Evolutionary conservation across 2,888 invertebrate genomes (phyloP).

Genomic region (Acanthopleura granulata): DNA sequence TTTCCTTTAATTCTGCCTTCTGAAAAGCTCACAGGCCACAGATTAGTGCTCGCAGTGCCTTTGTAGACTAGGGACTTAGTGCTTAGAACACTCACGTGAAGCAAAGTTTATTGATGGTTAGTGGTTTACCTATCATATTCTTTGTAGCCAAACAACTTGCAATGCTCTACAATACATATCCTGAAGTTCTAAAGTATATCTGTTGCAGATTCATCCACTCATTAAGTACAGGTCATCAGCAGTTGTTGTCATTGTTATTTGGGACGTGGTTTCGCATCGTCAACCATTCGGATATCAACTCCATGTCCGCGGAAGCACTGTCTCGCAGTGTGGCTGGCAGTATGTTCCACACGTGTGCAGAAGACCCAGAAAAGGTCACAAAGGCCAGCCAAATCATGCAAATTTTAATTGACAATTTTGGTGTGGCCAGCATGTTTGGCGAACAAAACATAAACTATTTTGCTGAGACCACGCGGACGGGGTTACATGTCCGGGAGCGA

Average conservation of each 20-base stretch:
- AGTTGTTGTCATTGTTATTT: conserved; percentile 92
- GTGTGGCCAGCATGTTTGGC: conserved; percentile 94
- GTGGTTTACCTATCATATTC: too few species aligned
- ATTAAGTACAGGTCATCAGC: conserved; percentile 74
- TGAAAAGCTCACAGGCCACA: too few species aligned
- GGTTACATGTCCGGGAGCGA: conserved; percentile 64
- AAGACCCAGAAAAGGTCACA: conserved; percentile 62
- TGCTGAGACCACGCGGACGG: conserved; percentile 63
- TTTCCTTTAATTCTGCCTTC: too few species aligned
- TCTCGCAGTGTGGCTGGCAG: conserved; percentile 68
- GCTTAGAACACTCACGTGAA: too few species aligned
- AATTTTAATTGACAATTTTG: conserved; percentile 97
- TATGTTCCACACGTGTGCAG: conserved; percentile 68
- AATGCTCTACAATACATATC: too few species aligned
- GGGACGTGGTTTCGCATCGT: conserved; percentile 81
- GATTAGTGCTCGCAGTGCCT: too few species aligned
- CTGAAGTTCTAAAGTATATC: not conserved
- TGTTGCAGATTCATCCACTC: conserved; percentile 84
- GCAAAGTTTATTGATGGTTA: too few species aligned
- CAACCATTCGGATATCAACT: conserved; percentile 65
- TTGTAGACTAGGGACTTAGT: too few species aligned
- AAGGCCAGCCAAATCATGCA: conserved; percentile 94
- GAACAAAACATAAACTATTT: conserved; percentile 67
- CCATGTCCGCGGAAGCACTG: conserved; percentile 68
- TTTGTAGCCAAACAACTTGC: too few species aligned